These are phyloP conservation scores for Drosophila leonis DNA, from an alignment of 2,888 invertebrate genomes.

Conservation along the genomic window DNA sequence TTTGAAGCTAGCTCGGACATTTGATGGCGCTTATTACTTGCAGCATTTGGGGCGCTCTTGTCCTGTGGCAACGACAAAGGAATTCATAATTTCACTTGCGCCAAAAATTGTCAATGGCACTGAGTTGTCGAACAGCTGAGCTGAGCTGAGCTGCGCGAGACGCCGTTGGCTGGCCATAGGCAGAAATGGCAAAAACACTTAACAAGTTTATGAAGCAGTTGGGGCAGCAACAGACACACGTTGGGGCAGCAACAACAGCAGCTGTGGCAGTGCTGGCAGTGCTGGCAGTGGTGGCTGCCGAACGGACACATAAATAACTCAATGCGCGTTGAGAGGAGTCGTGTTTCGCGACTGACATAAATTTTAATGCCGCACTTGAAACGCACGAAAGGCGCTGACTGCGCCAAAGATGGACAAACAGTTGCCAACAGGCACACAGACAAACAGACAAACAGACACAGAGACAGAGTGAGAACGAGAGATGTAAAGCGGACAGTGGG, in stretches of 20 bases:
- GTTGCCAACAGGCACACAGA: slow-evolving; percentile 10
- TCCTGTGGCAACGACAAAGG: slow-evolving; percentile 39
- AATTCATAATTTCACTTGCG: slow-evolving; percentile 58
- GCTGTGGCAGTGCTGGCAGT: not conserved
- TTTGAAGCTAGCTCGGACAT: slow-evolving; percentile 9
- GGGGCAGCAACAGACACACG: slow-evolving; percentile 7
- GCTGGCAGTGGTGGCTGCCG: slow-evolving; percentile 9
- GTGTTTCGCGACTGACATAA: slow-evolving; percentile 57
- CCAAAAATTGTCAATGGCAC: slow-evolving; percentile 29
- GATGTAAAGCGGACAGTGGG: slow-evolving; percentile 7
- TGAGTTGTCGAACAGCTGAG: slow-evolving; percentile 42
- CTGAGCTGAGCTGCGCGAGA: not conserved
- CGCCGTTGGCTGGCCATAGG: slow-evolving; percentile 38
- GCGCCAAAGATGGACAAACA: slow-evolving; percentile 47
- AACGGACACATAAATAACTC: slow-evolving; percentile 60
- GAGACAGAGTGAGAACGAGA: not conserved
- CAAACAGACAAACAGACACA: not conserved
- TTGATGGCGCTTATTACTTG: slow-evolving; percentile 59
- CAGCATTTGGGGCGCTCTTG: slow-evolving; percentile 41
- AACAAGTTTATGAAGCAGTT: slow-evolving; percentile 62
- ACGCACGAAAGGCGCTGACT: slow-evolving; percentile 60
- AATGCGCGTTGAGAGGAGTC: slow-evolving; percentile 62
- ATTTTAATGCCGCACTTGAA: slow-evolving; percentile 61
- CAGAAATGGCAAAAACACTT: slow-evolving; percentile 54
- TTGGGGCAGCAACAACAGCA: not conserved